A percentile compares a stretch with the other conserved stretches of the same genome.
phyloP scores from a whole-genome alignment of 2,888 invertebrate genomes.

The Nycteola revayana region DNA sequence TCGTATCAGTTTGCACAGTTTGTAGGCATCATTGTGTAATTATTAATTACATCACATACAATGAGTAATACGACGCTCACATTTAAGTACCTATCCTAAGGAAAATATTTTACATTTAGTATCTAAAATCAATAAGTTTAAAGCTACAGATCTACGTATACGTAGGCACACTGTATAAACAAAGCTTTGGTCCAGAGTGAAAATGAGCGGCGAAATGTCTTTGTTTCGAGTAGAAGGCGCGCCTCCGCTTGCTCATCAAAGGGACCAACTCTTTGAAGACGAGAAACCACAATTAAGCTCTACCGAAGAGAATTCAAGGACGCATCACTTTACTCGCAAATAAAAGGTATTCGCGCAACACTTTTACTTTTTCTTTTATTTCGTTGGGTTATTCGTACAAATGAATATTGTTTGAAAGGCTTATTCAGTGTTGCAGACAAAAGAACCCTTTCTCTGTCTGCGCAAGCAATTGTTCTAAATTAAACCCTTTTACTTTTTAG shows the following conservation, averaged over 20 bases:
- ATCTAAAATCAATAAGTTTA: too few species aligned
- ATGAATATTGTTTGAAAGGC: constrained; percentile 50
- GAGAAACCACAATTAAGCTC: constrained; percentile 77
- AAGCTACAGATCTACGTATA: too few species aligned
- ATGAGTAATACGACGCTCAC: too few species aligned
- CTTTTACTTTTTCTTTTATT: constrained; percentile 68
- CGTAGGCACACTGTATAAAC: constrained; percentile 16
- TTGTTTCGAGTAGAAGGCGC: constrained; percentile 54
- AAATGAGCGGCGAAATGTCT: constrained; percentile 58
- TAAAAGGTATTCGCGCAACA: constrained; percentile 64
- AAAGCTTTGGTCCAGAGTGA: constrained; percentile 43
- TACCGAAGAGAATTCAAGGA: constrained; percentile 73
- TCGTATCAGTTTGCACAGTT: too few species aligned
- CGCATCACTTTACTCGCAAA: constrained; percentile 61
- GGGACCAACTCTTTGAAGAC: constrained; percentile 76
- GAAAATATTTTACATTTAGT: too few species aligned
- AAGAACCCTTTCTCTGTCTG: constrained; percentile 48
- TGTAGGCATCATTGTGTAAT: too few species aligned
- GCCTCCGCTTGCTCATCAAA: constrained; percentile 52
- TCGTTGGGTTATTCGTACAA: constrained; percentile 52
- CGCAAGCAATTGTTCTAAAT: constrained; percentile 27
- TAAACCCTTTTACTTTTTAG: constrained; percentile 34
- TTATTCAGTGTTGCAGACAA: constrained; percentile 45
- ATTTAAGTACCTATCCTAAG: too few species aligned
- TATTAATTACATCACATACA: too few species aligned